phyloP scores from a whole-genome alignment of 2,888 invertebrate genomes.

The Antheraea assamensis region DNA sequence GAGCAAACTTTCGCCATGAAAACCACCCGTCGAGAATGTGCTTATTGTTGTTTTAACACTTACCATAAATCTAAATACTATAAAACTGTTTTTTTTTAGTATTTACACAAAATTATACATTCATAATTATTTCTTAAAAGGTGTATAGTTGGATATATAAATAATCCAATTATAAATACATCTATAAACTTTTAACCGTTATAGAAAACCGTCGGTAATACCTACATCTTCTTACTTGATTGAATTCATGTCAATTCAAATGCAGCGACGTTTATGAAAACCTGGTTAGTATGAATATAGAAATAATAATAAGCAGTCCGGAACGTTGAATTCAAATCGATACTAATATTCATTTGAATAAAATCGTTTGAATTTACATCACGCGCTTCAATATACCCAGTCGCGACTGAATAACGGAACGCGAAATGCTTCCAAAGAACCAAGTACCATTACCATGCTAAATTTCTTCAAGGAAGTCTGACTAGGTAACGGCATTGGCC shows the following conservation, averaged over 20 bases:
- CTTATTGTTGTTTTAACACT: constrained; percentile 75
- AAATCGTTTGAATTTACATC: constrained; percentile 56
- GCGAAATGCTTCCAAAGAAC: constrained; percentile 56
- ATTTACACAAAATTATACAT: neutral
- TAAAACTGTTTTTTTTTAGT: neutral
- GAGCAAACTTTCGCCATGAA: constrained; percentile 81
- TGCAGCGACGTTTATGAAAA: constrained; percentile 6
- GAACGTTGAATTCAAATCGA: constrained; percentile 32
- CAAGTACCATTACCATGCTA: constrained; percentile 55
- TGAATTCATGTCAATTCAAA: too few species aligned
- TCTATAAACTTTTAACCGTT: neutral
- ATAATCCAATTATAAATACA: neutral
- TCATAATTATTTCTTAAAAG: neutral
- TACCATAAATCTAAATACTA: constrained; percentile 46
- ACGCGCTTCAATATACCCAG: constrained; percentile 59
- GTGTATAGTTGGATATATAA: neutral
- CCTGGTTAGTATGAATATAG: neutral
- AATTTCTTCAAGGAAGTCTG: constrained; percentile 59
- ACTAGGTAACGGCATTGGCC: constrained; percentile 47
- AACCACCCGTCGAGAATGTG: constrained; percentile 77
- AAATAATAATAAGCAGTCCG: constrained; percentile 14
- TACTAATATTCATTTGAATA: constrained; percentile 45
- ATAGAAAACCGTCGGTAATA: neutral
- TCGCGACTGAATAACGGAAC: constrained; percentile 65
- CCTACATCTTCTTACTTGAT: neutral